phyloP scores from a whole-genome alignment of 2,888 invertebrate genomes.

The Drosophila anomalipes region DNA sequence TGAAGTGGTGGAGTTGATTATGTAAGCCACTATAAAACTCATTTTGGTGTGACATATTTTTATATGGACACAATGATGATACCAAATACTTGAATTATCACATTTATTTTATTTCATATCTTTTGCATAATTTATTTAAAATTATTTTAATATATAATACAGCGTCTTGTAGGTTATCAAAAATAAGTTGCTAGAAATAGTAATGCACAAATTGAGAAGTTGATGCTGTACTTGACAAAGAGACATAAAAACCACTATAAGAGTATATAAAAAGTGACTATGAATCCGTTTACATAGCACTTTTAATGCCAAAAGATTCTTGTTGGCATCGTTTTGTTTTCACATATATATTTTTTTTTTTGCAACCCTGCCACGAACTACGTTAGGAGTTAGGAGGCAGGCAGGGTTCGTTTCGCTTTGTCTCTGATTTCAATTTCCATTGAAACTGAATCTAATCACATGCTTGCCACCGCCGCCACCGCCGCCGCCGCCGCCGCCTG shows the following conservation, averaged over 20 bases:
- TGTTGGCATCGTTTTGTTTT: slow-evolving; percentile 36
- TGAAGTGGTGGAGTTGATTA: too few relatives aligned
- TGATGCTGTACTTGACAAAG: neutral
- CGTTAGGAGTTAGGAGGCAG: slow-evolving; percentile 1
- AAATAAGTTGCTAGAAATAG: neutral
- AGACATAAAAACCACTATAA: neutral
- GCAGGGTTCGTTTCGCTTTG: slow-evolving; percentile 50
- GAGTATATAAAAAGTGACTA: slow-evolving; percentile 8
- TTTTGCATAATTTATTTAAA: neutral
- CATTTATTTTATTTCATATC: neutral
- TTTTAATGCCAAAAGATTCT: slow-evolving; percentile 59
- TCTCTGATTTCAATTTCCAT: slow-evolving; percentile 81
- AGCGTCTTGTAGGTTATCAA: neutral
- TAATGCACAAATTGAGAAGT: neutral
- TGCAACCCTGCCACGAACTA: slow-evolving; percentile 16
- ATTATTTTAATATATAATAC: rapidly evolving
- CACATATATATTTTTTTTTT: slow-evolving; percentile 11
- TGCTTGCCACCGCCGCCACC: slow-evolving; percentile 48
- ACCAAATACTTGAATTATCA: rapidly evolving
- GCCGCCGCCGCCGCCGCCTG: slow-evolving; percentile 61
- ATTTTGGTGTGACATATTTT: neutral
- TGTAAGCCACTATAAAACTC: too few relatives aligned
- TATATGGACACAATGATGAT: neutral
- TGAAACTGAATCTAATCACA: slow-evolving; percentile 84
- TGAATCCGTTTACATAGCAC: slow-evolving; percentile 49